Base-by-base conservation (phyloP, 2,888 invertebrate species). In the Scaptodrosophila latifasciaeformis region DNA sequence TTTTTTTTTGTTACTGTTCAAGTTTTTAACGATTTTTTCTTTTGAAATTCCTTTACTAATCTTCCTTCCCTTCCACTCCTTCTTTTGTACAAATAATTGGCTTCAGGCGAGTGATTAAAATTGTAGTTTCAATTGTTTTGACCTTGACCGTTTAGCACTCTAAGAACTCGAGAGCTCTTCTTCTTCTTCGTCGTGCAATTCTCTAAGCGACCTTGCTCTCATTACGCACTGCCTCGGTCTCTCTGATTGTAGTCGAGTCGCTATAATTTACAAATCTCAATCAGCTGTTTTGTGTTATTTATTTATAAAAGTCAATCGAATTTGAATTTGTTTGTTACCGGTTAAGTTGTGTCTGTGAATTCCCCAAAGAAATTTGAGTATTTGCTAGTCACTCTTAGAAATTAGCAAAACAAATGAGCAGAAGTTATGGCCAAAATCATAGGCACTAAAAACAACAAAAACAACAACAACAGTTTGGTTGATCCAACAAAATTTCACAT, bases 401-500 rank as follows among this genome's bases (percentile, higher is more conserved):
- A 70, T 70, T 65, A 71, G 50, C 75, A 74, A 59, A 45, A 49
- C 56, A 65, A 65, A 57, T 58, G 57, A 49, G 12, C 19, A 40
- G 18, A 40, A 21, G 40, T 19, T 40, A 40, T 21, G 21, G 7
- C 19, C 40, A 35, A n/a, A 34, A 18, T 18, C 21, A 49, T 39
- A 7, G 13, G 6, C 37, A 37, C 21, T 27, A 40, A 40, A 39
- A 29, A 47, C 17, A 19, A 49, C 40, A 9, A 31, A 15, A 37
- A 50, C 31, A 55, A 46, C 37, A 50, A 37, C 34, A 43, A 53
- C 12, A 60, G 62, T 30, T 13, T 31, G 1, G 18, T 12, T 15
- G 7, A 5, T 9, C 13, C 12, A 29, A 58, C 59, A 54, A 78
- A 67, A 70, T 71, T 69, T 79, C 62, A 64, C 82, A 82, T 82